Conservation (phyloP, 2,797 vertebrate genomes). For the Enteromius anoplus region DNA sequence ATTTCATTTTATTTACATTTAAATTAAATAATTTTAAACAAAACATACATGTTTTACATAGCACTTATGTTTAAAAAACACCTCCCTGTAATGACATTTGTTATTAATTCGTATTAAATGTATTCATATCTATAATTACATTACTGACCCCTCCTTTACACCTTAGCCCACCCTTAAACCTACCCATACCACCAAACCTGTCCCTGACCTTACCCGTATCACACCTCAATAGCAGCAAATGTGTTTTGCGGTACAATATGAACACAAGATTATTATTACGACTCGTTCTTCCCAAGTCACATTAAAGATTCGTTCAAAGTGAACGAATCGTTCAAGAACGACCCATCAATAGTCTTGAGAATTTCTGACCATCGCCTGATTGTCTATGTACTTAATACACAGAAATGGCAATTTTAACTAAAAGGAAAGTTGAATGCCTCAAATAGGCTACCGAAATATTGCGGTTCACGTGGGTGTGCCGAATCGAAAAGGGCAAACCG, state of each 20-base stretch:
- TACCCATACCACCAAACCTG: neutral
- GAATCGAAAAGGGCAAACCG: too few relatives aligned
- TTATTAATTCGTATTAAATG: neutral
- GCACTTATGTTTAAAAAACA: neutral
- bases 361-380: too few relatives aligned
- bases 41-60: neutral
- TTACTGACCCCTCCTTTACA: neutral
- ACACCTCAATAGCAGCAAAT: neutral
- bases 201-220: neutral
- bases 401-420: too few relatives aligned
- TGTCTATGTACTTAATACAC: too few relatives aligned
- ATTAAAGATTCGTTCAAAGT: too few relatives aligned
- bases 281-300: too few relatives aligned
- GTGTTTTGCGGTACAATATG: neutral
- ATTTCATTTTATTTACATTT: neutral
- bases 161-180: neutral
- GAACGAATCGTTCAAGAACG: too few relatives aligned
- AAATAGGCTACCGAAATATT: too few relatives aligned
- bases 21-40: neutral
- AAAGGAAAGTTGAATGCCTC: too few relatives aligned
- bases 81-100: neutral
- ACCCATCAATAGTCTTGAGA: too few relatives aligned
- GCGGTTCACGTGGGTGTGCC: too few relatives aligned
- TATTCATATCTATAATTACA: neutral
- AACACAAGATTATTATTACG: too few relatives aligned